Percentiles rank a stretch among this genome's conserved stretches.
These are phyloP conservation scores for Sciurus vulgaris DNA, from an alignment of 2,797 vertebrate genomes.

Conservation along the genomic window DNA sequence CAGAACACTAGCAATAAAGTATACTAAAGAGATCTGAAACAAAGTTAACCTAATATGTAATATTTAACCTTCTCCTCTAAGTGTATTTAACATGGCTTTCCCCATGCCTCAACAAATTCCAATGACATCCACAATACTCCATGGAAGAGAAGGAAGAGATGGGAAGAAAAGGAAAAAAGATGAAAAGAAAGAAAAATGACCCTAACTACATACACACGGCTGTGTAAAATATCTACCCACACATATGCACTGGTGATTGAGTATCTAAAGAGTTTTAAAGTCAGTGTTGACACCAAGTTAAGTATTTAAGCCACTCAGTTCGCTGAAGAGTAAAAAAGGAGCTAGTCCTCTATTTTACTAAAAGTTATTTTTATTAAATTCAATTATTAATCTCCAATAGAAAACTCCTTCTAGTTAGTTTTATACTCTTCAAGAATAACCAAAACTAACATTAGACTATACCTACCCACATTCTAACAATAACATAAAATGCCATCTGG, in stretches of 20 bases:
- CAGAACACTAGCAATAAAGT: slow-evolving; percentile 4
- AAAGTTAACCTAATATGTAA: background rate
- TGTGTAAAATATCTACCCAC: background rate
- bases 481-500: background rate
- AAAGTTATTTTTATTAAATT: slow-evolving; percentile 19
- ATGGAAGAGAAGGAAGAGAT: background rate
- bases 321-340: slow-evolving; percentile 25
- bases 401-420: background rate
- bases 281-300: background rate
- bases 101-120: background rate
- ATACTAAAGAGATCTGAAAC: background rate
- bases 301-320: slow-evolving; percentile 17
- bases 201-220: background rate
- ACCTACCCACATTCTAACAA: background rate
- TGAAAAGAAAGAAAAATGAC: slow-evolving; percentile 1
- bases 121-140: background rate
- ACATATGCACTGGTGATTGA: background rate
- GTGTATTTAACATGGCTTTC: slow-evolving; percentile 51
- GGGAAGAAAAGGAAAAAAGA: background rate
- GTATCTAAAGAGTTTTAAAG: background rate
- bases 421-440: background rate
- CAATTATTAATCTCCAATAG: slow-evolving; percentile 46
- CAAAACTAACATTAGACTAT: slow-evolving; percentile 50
- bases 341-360: background rate
- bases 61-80: background rate